Evolutionary conservation across 2,797 vertebrate genomes (phyloP).

Genomic region (Oreochromis mossambicus): DNA sequence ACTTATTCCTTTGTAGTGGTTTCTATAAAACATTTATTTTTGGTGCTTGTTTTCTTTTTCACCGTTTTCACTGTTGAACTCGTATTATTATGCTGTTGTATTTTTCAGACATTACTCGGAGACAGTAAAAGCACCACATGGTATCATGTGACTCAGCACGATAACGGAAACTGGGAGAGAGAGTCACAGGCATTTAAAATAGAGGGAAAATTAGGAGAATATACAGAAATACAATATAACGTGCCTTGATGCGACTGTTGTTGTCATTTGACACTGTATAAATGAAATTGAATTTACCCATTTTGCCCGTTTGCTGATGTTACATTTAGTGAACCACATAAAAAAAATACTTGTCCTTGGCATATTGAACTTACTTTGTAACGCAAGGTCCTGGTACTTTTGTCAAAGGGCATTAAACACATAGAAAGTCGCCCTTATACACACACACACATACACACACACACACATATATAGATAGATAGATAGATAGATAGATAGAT

Average conservation of each 20-base stretch:
- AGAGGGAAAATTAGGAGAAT: background rate
- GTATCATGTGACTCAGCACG: slow-evolving; percentile 34
- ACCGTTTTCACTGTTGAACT: background rate
- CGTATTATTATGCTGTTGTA: background rate
- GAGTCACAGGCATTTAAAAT: background rate
- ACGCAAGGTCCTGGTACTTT: background rate
- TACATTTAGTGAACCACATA: background rate
- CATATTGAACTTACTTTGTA: background rate
- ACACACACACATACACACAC: no score
- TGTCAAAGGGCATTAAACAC: background rate
- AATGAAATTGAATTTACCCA: background rate
- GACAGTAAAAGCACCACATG: background rate
- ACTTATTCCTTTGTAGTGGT: background rate
- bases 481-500: no score
- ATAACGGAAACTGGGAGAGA: slow-evolving; percentile 18
- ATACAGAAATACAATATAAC: background rate
- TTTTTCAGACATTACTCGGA: background rate
- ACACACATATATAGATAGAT: no score
- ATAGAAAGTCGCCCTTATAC: background rate
- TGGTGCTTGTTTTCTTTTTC: background rate
- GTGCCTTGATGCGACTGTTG: background rate
- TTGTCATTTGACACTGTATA: background rate
- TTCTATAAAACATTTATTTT: background rate
- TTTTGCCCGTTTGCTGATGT: background rate
- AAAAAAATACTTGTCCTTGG: background rate